Percentiles rank a stretch among this genome's conserved stretches.
Evolutionary conservation across 1,140 invertebrate species (phyloP).

Genomic region (Drosophila seguyi): DNA sequence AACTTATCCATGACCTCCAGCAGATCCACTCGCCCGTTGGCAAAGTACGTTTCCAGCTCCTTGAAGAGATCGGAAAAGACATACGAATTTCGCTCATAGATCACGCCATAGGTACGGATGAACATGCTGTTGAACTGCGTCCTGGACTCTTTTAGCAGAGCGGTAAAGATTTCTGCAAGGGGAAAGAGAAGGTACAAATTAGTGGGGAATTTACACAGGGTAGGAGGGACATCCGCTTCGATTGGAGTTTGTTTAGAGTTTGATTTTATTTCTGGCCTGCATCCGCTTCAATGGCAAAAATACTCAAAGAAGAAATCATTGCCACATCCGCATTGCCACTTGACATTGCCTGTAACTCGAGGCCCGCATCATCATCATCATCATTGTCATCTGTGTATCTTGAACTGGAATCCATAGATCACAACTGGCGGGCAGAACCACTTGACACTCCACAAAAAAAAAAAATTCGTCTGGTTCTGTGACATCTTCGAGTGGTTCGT

Average conservation of each 20-base stretch:
- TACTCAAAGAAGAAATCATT: slow-evolving; percentile 25
- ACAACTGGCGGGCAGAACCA: slow-evolving; percentile 36
- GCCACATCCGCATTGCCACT: slow-evolving; percentile 76
- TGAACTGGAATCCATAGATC: slow-evolving; percentile 12
- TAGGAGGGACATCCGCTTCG: slow-evolving; percentile 52
- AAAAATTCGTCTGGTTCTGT: slow-evolving; percentile 40
- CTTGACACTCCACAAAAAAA: slow-evolving; percentile 61
- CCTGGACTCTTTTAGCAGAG: slow-evolving; percentile 93
- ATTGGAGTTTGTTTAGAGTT: slow-evolving; percentile 49
- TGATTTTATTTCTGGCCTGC: slow-evolving; percentile 60
- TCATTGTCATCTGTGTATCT: neutral
- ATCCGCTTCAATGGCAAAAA: slow-evolving; percentile 56
- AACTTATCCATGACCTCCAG: slow-evolving; percentile 95
- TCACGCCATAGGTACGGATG: slow-evolving; percentile 96
- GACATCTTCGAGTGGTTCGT: slow-evolving; percentile 66
- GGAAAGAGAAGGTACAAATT: slow-evolving; percentile 12
- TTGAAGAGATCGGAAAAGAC: slow-evolving; percentile 97
- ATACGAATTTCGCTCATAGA: slow-evolving; percentile 97
- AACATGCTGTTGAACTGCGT: slow-evolving; percentile 97
- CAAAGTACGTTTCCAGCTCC: slow-evolving; percentile 96
- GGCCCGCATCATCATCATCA: slow-evolving; percentile 58
- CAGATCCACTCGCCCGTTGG: slow-evolving; percentile 92
- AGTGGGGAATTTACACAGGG: slow-evolving; percentile 27
- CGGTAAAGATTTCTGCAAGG: slow-evolving; percentile 93
- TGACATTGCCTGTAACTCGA: slow-evolving; percentile 61